Percentiles rank a stretch among this genome's conserved stretches.
Evolutionary conservation across 64 coral and sea anemone species (phyloP).

Genomic region (Actinia tenebrosa): DNA sequence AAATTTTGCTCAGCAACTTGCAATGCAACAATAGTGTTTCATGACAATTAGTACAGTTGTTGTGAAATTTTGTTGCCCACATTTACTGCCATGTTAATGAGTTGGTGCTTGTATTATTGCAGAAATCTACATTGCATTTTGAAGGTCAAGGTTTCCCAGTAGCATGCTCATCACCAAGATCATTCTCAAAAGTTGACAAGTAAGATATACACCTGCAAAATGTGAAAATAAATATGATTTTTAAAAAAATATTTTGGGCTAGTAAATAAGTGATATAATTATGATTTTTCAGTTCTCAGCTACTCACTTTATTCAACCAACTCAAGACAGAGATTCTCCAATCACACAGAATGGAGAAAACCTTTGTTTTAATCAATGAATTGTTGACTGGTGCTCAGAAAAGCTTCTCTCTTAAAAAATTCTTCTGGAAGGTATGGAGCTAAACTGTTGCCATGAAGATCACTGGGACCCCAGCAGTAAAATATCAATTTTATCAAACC

Average conservation of each 20-base stretch:
- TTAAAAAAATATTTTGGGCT: too few relatives aligned
- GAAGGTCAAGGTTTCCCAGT: neutral
- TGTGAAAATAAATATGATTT: neutral
- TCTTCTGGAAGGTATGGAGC: conserved; percentile 88
- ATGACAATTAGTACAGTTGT: neutral
- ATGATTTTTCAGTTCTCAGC: conserved; percentile 69
- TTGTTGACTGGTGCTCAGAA: conserved; percentile 81
- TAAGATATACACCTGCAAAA: neutral
- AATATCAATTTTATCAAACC: too few relatives aligned
- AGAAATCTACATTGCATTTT: conserved; percentile 53
- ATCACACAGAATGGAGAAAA: conserved; percentile 78
- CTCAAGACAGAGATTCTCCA: conserved; percentile 85
- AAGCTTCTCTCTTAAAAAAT: conserved; percentile 80
- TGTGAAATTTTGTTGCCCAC: too few relatives aligned
- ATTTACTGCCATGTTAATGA: too few relatives aligned
- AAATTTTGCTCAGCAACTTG: neutral
- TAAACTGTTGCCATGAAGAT: too few relatives aligned
- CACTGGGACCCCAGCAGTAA: too few relatives aligned
- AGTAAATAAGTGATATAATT: neutral
- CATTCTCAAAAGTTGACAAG: conserved; percentile 44
- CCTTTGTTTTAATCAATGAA: conserved; percentile 85
- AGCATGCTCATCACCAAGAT: neutral
- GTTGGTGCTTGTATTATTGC: neutral
- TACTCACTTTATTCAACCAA: conserved; percentile 82
- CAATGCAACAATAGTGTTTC: neutral